Conservation (phyloP, 2,113 vertebrate genomes). For the Petroica traversi region DNA sequence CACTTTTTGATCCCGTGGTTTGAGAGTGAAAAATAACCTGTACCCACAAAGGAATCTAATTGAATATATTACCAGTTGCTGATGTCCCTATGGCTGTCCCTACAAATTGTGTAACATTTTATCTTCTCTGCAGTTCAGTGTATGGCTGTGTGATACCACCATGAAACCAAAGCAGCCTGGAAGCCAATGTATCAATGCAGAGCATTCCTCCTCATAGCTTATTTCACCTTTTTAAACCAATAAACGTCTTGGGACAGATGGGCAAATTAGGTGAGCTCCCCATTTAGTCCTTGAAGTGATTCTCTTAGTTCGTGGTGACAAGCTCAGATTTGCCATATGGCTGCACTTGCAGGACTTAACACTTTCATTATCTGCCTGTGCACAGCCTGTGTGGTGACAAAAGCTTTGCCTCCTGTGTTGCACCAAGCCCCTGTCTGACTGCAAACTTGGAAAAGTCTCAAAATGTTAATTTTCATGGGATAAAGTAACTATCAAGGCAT, state of each 20-base stretch:
- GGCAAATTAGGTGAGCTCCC: constrained; percentile 52
- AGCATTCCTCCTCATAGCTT: neutral
- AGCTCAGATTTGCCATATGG: constrained; percentile 75
- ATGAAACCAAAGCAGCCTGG: neutral
- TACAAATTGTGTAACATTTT: neutral
- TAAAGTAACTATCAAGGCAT: neutral
- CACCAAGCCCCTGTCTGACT: neutral
- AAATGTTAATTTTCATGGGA: neutral
- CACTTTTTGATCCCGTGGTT: neutral
- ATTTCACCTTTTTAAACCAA: constrained; percentile 57
- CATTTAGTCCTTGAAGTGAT: constrained; percentile 63
- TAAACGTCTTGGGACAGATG: constrained; percentile 56
- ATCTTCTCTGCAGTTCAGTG: neutral
- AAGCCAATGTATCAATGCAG: neutral
- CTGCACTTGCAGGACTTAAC: constrained; percentile 16
- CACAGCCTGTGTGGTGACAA: neutral
- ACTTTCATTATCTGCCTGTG: neutral
- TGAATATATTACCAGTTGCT: neutral
- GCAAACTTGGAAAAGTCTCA: neutral
- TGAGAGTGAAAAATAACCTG: neutral
- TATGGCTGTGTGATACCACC: neutral
- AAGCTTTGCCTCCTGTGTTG: neutral
- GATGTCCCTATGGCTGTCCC: neutral
- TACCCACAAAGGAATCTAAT: neutral
- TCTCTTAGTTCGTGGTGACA: constrained; percentile 48